A percentile compares a stretch with the other conserved stretches of the same genome.
Evolutionary conservation across 2,113 vertebrate species (phyloP).

Genomic region (Tachycineta bicolor): DNA sequence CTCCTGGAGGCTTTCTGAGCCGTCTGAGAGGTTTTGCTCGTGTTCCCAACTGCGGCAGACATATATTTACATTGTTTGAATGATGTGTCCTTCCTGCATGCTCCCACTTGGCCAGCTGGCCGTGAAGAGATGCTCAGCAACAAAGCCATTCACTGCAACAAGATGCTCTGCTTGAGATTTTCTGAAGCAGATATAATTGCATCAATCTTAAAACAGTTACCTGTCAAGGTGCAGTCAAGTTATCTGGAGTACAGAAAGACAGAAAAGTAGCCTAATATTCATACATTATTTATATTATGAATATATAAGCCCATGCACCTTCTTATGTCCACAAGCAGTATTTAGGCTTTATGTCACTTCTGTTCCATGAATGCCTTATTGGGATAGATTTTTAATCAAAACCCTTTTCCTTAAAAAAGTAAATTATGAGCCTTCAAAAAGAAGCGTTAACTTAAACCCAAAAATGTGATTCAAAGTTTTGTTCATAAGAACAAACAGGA

Average conservation of each 20-base stretch:
- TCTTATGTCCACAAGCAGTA: not conserved
- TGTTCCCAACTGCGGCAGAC: not conserved
- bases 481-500: not conserved
- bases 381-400: not conserved
- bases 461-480: not conserved
- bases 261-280: not conserved
- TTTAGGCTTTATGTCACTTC: not conserved
- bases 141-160: not conserved
- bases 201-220: not conserved
- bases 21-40: not conserved
- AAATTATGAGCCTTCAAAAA: not conserved
- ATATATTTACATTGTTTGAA: not conserved
- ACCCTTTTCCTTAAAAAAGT: not conserved
- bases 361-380: not conserved
- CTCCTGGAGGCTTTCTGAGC: not conserved
- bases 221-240: not conserved
- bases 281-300: not conserved
- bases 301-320: not conserved
- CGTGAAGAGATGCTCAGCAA: not conserved
- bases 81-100: not conserved
- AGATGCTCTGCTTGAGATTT: not conserved
- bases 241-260: not conserved
- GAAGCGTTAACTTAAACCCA: not conserved
- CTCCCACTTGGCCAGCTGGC: slow-evolving; percentile 23
- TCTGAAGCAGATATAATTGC: not conserved